A percentile compares a stretch with the other conserved stretches of the same genome.
Conservation (phyloP, 2,797 vertebrate genomes). For the Carduelis carduelis region DNA sequence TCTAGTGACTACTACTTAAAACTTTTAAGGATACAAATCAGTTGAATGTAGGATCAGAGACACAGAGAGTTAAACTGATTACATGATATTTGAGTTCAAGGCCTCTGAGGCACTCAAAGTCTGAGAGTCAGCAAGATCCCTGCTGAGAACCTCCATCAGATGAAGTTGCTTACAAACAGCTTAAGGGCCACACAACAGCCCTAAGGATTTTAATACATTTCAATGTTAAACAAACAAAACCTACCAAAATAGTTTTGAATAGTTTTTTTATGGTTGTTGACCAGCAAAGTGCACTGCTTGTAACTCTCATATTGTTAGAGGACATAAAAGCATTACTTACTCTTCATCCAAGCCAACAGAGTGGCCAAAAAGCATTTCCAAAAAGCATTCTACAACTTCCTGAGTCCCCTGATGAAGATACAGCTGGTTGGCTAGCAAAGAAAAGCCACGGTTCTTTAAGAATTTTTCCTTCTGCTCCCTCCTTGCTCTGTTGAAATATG, state of each 20-base stretch:
- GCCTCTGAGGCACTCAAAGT: not conserved
- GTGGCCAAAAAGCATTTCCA: slow-evolving; percentile 91
- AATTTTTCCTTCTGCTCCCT: slow-evolving; percentile 98
- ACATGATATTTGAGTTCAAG: not conserved
- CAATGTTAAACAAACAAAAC: not conserved
- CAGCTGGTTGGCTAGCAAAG: slow-evolving; percentile 94
- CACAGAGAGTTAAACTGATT: not conserved
- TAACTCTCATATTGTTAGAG: not conserved
- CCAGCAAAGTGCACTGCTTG: not conserved
- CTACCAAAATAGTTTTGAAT: not conserved
- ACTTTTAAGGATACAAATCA: not conserved
- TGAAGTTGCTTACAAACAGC: not conserved
- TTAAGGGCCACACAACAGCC: not conserved
- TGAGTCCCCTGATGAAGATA: slow-evolving; percentile 94
- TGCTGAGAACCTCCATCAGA: not conserved
- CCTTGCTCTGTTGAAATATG: slow-evolving; percentile 92
- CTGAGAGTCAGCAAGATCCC: not conserved
- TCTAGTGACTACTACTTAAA: not conserved
- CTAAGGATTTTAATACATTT: not conserved
- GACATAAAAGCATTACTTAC: slow-evolving; percentile 75
- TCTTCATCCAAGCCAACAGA: slow-evolving; percentile 91
- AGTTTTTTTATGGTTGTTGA: not conserved
- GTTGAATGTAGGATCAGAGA: not conserved
- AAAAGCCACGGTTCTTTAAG: slow-evolving; percentile 95
- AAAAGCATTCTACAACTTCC: slow-evolving; percentile 89